Evolutionary conservation across 2,888 invertebrate genomes (phyloP), one percentile per base, ranked within the genome.

Genomic region (Salpingus planirostris): DNA sequence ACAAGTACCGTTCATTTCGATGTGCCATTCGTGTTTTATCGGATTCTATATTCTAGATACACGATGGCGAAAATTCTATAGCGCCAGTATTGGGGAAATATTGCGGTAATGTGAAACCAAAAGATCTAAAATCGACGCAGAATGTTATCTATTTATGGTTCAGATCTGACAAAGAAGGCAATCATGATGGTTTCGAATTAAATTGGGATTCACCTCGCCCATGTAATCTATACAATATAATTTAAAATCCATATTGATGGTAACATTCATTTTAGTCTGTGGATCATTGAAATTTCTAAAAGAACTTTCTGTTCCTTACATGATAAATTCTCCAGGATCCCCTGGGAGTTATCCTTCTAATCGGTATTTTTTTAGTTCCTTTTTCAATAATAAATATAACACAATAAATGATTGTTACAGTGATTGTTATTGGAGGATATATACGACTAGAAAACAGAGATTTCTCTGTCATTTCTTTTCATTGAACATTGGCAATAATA

Each of bases 301-400:
- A n/a, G n/a, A n/a, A n/a, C n/a, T n/a, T n/a, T 57, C 61, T 0
- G 65, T 71, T 2, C 79, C 85, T 55, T 92, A 92, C 1, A 73
- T 76, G 0, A 73, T 95, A 11, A 74, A 72, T 28, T 89, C 90
- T 2, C 93, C 93, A 0, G 92, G 92, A 1, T 89, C 84, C 29
- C 93, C 93, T 0, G 87, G 86, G 7, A 73, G 72, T 40, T 95
- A 93, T 65, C 92, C 93, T n/a, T n/a, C n/a, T n/a, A n/a, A n/a
- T n/a, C n/a, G n/a, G n/a, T n/a, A n/a, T n/a, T n/a, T n/a, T n/a
- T n/a, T n/a, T n/a, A n/a, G n/a, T n/a, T n/a, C n/a, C n/a, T n/a
- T n/a, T n/a, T n/a, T n/a, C n/a, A n/a, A n/a, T n/a, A n/a, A n/a
- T n/a, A n/a, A n/a, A n/a, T n/a, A n/a, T n/a, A n/a, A n/a, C n/a